Evolutionary conservation across 1,140 invertebrate genomes (phyloP).

Genomic region (Heliconius congener): DNA sequence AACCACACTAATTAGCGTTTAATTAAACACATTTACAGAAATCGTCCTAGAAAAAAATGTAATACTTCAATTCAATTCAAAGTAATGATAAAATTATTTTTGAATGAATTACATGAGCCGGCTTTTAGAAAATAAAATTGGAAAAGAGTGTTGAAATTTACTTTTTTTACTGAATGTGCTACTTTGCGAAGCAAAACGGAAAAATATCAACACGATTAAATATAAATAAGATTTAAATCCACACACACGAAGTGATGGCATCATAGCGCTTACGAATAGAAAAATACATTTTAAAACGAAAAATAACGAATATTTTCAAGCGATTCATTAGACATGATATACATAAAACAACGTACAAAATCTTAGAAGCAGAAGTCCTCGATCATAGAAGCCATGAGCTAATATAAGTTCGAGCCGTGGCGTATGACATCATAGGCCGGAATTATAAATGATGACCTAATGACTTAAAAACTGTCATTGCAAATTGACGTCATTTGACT

Average conservation of each 20-base stretch:
- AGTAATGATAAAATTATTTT: too few species aligned
- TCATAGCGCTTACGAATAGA: background rate
- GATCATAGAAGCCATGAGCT: constrained; percentile 19
- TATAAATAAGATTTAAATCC: background rate
- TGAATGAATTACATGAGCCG: background rate
- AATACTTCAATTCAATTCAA: too few species aligned
- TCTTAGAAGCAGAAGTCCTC: constrained; percentile 11
- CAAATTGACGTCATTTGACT: constrained; percentile 34
- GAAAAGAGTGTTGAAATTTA: too few species aligned
- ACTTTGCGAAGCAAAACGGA: too few species aligned
- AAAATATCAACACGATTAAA: background rate
- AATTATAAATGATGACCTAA: constrained; percentile 43
- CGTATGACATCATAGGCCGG: constrained; percentile 39
- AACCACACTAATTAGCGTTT: background rate
- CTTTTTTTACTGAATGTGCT: too few species aligned
- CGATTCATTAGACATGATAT: constrained; percentile 14
- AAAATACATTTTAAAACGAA: background rate
- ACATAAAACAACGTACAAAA: constrained; percentile 1
- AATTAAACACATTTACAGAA: too few species aligned
- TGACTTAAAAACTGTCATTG: constrained; percentile 43
- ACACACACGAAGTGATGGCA: background rate
- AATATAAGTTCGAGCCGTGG: constrained; percentile 26
- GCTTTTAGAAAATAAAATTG: too few species aligned
- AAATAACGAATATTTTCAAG: background rate
- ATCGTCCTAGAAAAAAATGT: too few species aligned